These are phyloP conservation scores for Sylvilagus floridanus DNA, from an alignment of 2,797 vertebrate genomes.

Conservation along the genomic window DNA sequence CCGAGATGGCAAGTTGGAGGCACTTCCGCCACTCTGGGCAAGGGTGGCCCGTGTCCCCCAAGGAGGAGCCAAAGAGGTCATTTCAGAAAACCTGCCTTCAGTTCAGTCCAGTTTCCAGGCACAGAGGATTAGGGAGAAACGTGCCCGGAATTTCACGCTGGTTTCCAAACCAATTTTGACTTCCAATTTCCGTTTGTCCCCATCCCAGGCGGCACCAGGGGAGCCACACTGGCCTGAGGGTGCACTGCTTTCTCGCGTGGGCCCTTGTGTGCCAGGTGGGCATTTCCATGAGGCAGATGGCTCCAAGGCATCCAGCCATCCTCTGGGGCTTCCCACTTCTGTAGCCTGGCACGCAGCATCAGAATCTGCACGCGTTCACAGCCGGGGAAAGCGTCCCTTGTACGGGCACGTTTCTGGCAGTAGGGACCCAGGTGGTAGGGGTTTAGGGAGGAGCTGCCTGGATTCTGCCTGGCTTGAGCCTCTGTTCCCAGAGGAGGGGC, in stretches of 20 bases:
- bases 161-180: conserved; percentile 84
- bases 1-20: background rate
- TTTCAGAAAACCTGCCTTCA: conserved; percentile 88
- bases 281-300: background rate
- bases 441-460: background rate
- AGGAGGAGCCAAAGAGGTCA: conserved; percentile 85
- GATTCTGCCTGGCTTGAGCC: background rate
- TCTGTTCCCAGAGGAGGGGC: background rate
- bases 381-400: background rate
- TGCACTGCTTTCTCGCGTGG: fast-evolving
- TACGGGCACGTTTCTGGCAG: background rate
- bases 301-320: background rate
- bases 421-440: background rate
- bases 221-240: background rate
- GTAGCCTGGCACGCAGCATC: background rate
- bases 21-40: background rate
- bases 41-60: conserved; percentile 73
- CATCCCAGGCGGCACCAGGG: background rate
- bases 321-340: background rate
- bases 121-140: conserved; percentile 82
- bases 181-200: conserved; percentile 83
- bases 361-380: background rate
- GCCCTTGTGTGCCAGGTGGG: background rate
- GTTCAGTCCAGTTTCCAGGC: conserved; percentile 84
- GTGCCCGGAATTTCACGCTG: conserved; percentile 85